A percentile compares a stretch with the other conserved stretches of the same genome.
Evolutionary conservation across 2,113 vertebrate genomes (phyloP).

Genomic region (Silurus glanis): DNA sequence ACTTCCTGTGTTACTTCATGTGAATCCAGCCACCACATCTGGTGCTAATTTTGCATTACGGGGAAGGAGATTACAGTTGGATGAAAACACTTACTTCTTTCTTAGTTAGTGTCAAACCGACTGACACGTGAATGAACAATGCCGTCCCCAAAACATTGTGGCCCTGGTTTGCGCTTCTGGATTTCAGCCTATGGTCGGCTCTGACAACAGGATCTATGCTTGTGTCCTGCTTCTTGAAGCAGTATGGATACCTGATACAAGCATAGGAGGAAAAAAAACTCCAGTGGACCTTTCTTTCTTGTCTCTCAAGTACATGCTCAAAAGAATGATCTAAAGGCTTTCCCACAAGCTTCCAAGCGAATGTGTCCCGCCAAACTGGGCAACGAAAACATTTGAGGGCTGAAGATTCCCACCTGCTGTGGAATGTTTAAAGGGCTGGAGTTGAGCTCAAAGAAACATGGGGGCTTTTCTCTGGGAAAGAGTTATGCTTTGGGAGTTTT

Average conservation of each 20-base stretch:
- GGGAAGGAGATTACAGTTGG: background rate
- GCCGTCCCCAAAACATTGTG: background rate
- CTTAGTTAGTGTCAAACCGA: background rate
- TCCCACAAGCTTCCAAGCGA: conserved; percentile 1
- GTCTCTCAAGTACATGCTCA: conserved; percentile 18
- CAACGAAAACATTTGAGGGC: conserved; percentile 12
- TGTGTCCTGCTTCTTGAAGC: background rate
- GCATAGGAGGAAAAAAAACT: conserved; percentile 27
- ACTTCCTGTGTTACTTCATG: background rate
- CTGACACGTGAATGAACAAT: background rate
- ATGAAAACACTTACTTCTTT: background rate
- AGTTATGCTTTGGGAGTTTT: conserved; percentile 26
- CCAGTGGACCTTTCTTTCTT: background rate
- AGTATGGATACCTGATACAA: conserved; percentile 14
- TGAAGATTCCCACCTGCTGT: conserved; percentile 8
- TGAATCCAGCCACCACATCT: background rate
- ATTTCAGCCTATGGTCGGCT: background rate
- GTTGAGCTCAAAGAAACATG: conserved; percentile 10
- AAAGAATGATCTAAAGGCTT: conserved; percentile 29
- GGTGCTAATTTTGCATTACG: background rate
- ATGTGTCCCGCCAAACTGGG: conserved; percentile 15
- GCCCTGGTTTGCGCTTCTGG: background rate
- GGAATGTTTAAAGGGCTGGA: background rate
- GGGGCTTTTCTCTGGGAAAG: conserved; percentile 27
- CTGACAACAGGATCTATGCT: background rate